Conservation (phyloP, 2,797 vertebrate genomes). For the Esox lucius region DNA sequence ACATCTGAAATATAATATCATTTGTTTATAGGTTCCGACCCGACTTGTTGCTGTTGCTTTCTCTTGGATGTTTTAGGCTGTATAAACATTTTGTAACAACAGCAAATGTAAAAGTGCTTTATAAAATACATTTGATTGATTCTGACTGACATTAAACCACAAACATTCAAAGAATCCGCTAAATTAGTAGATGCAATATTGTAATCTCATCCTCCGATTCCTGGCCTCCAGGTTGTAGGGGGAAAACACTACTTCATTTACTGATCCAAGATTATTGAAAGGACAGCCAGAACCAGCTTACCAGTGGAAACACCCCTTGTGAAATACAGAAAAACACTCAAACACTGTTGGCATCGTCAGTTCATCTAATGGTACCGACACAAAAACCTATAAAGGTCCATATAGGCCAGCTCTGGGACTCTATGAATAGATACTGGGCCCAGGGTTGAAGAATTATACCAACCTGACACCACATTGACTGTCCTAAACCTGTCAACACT, state of each 20-base stretch:
- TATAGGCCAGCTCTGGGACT: background rate
- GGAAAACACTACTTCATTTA: background rate
- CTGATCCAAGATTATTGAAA: conserved; percentile 10
- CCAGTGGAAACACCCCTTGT: background rate
- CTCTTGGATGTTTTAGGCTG: too few species aligned
- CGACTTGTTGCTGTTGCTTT: too few species aligned
- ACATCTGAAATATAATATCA: too few species aligned
- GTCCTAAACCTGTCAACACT: background rate
- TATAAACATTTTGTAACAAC: too few species aligned
- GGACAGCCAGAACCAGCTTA: conserved; percentile 22
- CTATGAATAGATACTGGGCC: background rate
- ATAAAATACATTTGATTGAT: too few species aligned
- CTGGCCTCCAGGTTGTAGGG: too few species aligned
- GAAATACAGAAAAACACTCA: conserved; percentile 1
- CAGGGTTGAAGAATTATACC: background rate
- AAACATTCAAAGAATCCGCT: too few species aligned
- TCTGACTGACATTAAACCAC: too few species aligned
- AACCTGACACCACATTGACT: background rate
- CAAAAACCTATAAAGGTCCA: background rate
- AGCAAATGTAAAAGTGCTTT: too few species aligned
- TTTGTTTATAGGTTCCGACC: too few species aligned
- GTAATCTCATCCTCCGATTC: too few species aligned
- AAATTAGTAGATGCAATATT: too few species aligned
- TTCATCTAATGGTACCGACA: background rate
- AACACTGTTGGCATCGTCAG: background rate